These are phyloP conservation scores for Meandrusa payeni DNA, from an alignment of 2,888 invertebrate genomes.

Conservation along the genomic window DNA sequence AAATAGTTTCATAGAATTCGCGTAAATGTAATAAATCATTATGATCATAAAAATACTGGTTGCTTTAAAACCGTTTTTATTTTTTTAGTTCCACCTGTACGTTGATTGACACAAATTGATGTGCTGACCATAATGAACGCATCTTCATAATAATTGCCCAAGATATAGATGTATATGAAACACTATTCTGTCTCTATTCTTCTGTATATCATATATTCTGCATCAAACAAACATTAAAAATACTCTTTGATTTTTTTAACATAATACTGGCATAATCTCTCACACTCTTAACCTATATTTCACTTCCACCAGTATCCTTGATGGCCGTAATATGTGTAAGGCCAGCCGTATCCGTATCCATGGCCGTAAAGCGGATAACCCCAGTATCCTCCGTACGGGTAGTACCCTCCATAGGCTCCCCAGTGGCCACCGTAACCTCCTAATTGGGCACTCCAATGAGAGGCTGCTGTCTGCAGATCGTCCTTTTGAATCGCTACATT, in stretches of 20 bases:
- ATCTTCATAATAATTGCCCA: too few species aligned
- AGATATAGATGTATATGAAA: too few species aligned
- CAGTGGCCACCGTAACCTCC: constrained; percentile 42
- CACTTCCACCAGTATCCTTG: constrained; percentile 31
- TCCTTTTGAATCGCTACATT: constrained; percentile 53
- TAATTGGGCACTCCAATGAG: constrained; percentile 57
- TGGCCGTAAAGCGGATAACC: constrained; percentile 36
- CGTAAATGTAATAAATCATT: too few species aligned
- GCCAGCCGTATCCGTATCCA: constrained; percentile 36
- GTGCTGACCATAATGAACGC: too few species aligned
- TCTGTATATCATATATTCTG: too few species aligned
- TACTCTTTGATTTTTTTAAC: constrained; percentile 22
- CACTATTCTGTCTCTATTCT: too few species aligned
- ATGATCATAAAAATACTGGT: too few species aligned
- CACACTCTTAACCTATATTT: background rate
- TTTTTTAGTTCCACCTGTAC: too few species aligned
- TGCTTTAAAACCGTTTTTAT: too few species aligned
- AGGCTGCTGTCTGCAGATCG: constrained; percentile 66
- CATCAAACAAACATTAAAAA: background rate
- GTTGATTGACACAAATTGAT: too few species aligned
- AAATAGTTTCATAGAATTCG: too few species aligned
- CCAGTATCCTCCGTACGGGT: constrained; percentile 33
- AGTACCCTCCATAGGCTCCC: constrained; percentile 37
- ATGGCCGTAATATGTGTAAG: constrained; percentile 34
- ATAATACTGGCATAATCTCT: constrained; percentile 39